Evolutionary conservation across 1,140 invertebrate species (phyloP).

Genomic region (Pentalonia nigronervosa): DNA sequence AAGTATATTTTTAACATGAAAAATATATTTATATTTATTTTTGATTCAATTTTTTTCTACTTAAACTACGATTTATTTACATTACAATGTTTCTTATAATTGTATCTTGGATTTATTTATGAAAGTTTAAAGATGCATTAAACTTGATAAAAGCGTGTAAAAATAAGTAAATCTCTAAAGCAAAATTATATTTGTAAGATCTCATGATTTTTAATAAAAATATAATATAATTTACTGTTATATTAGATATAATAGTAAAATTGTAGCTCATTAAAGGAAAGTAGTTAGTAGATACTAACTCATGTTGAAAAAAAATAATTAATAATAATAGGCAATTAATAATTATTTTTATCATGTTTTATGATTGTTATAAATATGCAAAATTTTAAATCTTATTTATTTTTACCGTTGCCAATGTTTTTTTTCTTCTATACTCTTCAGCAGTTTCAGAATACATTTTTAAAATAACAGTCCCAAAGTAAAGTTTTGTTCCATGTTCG

Average conservation of each 20-base stretch:
- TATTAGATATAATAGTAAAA: background rate
- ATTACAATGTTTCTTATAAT: background rate
- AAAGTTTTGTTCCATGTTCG: conserved; percentile 52
- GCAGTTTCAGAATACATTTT: conserved; percentile 3
- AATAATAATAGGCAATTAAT: background rate
- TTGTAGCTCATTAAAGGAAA: background rate
- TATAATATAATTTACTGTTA: background rate
- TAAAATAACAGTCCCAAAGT: conserved; percentile 13
- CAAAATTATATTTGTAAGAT: background rate
- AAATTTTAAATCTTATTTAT: background rate
- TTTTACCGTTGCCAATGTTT: background rate
- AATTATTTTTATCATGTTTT: background rate
- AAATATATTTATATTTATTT: background rate
- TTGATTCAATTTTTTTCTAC: background rate
- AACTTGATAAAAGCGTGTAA: background rate
- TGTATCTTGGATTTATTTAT: background rate
- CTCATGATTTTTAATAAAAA: background rate
- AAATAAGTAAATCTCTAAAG: background rate
- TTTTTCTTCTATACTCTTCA: background rate
- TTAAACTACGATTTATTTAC: background rate
- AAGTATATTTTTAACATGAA: background rate
- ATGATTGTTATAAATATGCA: background rate
- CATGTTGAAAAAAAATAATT: background rate
- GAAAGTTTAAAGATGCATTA: background rate
- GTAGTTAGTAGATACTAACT: background rate